Percentiles rank a stretch among this genome's conserved stretches.
These are phyloP conservation scores for Charina bottae DNA, from an alignment of 2,113 vertebrate genomes.

Conservation along the genomic window DNA sequence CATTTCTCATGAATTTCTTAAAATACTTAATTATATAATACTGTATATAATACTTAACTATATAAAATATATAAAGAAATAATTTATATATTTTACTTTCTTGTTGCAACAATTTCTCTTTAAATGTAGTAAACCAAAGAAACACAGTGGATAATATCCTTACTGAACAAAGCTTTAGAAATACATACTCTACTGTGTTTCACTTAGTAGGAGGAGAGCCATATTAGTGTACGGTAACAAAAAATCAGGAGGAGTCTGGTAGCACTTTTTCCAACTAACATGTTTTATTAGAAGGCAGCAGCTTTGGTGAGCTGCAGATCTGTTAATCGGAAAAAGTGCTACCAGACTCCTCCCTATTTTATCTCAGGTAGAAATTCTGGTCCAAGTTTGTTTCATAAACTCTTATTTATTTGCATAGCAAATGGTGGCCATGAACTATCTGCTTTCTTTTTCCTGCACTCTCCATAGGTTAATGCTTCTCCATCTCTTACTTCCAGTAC, in stretches of 20 bases:
- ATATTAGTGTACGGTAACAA: not conserved
- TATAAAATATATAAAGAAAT: not conserved
- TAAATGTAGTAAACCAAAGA: not conserved
- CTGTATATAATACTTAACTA: not conserved
- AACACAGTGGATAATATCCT: not conserved
- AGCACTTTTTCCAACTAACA: not conserved
- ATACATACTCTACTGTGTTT: not conserved
- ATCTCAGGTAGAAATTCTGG: not conserved
- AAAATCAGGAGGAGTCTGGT: not conserved
- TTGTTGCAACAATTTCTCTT: not conserved
- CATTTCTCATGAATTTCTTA: no score
- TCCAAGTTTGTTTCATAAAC: slow-evolving; percentile 21
- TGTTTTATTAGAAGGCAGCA: not conserved
- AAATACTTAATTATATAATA: no score
- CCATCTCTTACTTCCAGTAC: slow-evolving; percentile 98
- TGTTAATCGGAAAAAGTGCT: not conserved
- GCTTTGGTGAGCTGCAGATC: not conserved
- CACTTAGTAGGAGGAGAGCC: not conserved
- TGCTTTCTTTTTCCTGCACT: not conserved
- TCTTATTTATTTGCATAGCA: not conserved
- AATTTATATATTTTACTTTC: not conserved
- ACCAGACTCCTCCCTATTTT: not conserved
- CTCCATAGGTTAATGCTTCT: slow-evolving; percentile 91
- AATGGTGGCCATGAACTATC: not conserved
- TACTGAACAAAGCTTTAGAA: not conserved